Conservation (phyloP, 2,113 vertebrate species). For the Gallinago paraguaiae region DNA sequence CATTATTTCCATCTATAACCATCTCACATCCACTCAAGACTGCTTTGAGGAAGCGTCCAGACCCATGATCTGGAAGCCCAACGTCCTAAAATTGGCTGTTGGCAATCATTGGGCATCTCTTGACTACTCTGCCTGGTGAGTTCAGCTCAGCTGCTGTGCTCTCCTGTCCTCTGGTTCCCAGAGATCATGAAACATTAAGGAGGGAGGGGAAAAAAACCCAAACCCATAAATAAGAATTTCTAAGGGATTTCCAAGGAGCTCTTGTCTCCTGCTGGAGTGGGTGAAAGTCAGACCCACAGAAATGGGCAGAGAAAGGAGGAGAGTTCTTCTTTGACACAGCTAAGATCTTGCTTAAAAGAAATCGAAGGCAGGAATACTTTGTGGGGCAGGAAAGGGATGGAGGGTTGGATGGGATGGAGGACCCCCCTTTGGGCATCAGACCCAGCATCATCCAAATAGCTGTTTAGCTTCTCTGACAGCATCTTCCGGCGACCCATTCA, state of each 20-base stretch:
- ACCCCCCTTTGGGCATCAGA: not conserved
- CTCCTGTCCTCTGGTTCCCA: not conserved
- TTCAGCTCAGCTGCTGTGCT: not conserved
- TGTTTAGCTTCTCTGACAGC: slow-evolving; percentile 1
- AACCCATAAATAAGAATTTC: not conserved
- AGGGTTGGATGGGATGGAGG: not conserved
- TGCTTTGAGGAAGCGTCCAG: not conserved
- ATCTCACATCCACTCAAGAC: not conserved
- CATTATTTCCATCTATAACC: not conserved
- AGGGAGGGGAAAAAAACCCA: accelerated
- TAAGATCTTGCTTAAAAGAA: not conserved
- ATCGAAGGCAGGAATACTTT: not conserved
- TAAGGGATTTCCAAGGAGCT: not conserved
- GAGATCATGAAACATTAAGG: not conserved
- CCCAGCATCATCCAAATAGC: not conserved
- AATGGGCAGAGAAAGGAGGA: not conserved
- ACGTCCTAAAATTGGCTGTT: not conserved
- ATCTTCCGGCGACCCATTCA: not conserved
- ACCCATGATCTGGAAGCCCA: not conserved
- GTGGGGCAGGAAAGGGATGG: not conserved
- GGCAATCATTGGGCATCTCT: not conserved
- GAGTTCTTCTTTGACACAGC: not conserved
- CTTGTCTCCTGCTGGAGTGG: not conserved
- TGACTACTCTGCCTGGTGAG: not conserved
- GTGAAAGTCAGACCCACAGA: not conserved